Evolutionary conservation across 2,888 invertebrate species (phyloP), one percentile per base, ranked within the genome.

Genomic region (Desoria tigrina): DNA sequence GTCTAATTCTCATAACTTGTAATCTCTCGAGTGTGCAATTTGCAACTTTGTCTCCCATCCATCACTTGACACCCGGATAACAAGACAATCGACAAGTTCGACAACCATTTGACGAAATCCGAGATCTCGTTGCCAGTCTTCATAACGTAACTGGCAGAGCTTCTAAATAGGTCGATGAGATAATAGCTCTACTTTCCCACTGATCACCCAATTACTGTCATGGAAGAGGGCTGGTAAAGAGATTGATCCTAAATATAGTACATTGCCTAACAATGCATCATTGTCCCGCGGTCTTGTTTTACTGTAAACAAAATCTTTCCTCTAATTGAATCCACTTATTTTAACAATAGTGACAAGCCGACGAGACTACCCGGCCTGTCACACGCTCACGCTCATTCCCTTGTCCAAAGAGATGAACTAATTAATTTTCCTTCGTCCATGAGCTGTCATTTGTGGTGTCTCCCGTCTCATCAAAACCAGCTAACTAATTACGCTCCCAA

Each of bases 11-110:
- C 32, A 32, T 32, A 32, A 32, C 32, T 32, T 32, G 32, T 32
- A 42, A 28, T 18, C 56, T 28, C 11, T n/a, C 28, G 16, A 45
- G 21, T 51, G 21, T 24, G 51, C 63, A 69, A 57, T 63, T 59
- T 49, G 57, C 39, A 72, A 63, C 61, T 64, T 69, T 73, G 69
- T 73, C 69, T 71, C 42, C 55, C 62, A 71, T 69, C 69, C 57
- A 69, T 73, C 73, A 71, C 61, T 60, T 69, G 45, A 56, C 71
- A 68, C 69, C 53, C 63, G 66, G 67, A 63, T 73, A 73, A 73
- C 73, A 67, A 71, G 71, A 42, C 57, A 39, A 54, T 51, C 60
- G 69, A 66, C 69, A 65, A 55, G 63, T 57, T 57, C 57, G 42
- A 57, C 57, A 57, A 42, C 3, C 23, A 32, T 57, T 42, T 57